phyloP scores from a whole-genome alignment of 1,140 invertebrate genomes.

The Notospermus geniculatus region DNA sequence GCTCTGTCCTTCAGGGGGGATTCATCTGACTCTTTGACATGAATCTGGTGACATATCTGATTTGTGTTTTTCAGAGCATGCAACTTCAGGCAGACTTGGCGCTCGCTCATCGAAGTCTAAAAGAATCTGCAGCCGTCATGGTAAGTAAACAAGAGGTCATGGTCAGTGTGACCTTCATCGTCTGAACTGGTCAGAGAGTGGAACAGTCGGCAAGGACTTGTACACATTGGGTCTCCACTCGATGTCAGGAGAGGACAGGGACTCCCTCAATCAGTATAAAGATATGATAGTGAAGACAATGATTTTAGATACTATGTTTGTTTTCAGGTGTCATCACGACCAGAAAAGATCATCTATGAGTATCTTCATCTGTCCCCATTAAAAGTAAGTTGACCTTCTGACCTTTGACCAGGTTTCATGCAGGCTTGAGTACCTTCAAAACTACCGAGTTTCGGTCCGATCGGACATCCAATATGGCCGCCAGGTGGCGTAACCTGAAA shows the following conservation, averaged over 20 bases:
- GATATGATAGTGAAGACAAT: no score
- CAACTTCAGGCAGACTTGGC: slow-evolving; percentile 61
- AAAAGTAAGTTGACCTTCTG: slow-evolving; percentile 55
- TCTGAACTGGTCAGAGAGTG: no score
- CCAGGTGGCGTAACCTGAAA: no score
- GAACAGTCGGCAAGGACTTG: no score
- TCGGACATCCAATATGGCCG: no score
- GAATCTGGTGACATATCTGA: neutral
- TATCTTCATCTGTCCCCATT: slow-evolving; percentile 69
- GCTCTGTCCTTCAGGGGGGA: neutral
- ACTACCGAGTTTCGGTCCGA: no score
- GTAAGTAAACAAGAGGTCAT: no score
- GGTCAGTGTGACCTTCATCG: no score
- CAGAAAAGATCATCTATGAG: slow-evolving; percentile 59
- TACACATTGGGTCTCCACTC: no score
- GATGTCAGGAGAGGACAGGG: no score
- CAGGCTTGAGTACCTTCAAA: slow-evolving; percentile 12
- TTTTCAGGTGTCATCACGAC: slow-evolving; percentile 29
- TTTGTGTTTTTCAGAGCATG: slow-evolving; percentile 34
- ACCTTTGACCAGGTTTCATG: slow-evolving; percentile 3
- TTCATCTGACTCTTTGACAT: neutral
- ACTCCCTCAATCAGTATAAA: no score
- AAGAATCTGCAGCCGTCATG: slow-evolving; percentile 44
- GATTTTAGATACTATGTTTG: slow-evolving; percentile 5
- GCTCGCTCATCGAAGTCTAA: slow-evolving; percentile 61